A percentile compares a stretch with the other conserved stretches of the same genome.
Conservation (phyloP, 2,113 vertebrate species). For the Clupea harengus region DNA sequence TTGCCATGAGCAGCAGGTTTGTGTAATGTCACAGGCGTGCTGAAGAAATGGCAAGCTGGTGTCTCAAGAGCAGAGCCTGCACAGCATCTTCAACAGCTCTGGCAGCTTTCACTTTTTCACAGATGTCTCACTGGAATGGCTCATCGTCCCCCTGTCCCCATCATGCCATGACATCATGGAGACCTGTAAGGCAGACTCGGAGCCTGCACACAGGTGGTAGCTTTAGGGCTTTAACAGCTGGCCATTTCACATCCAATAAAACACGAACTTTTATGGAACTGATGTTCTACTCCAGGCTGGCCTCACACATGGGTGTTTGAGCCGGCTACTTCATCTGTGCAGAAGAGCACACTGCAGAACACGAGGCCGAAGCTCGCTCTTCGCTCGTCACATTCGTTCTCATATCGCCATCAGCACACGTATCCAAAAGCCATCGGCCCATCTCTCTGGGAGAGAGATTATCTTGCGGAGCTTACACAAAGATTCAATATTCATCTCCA, state of each 20-base stretch:
- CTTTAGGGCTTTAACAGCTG: neutral
- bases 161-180: neutral
- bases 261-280: neutral
- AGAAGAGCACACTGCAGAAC: neutral
- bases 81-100: neutral
- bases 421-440: neutral
- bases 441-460: constrained; percentile 12
- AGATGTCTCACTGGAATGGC: neutral
- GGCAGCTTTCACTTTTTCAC: neutral
- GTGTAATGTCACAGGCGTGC: neutral
- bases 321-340: neutral
- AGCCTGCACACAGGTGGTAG: neutral
- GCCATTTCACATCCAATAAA: neutral
- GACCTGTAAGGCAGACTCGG: neutral
- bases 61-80: neutral
- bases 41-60: neutral
- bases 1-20: constrained; percentile 4
- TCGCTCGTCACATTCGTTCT: neutral
- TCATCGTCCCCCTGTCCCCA: neutral
- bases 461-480: neutral
- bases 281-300: neutral
- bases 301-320: neutral
- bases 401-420: neutral
- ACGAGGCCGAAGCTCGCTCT: neutral
- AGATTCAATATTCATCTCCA: neutral